Evolutionary conservation across 2,113 vertebrate species (phyloP), one percentile per base, ranked within the genome.

Genomic region (Panurus biarmicus): DNA sequence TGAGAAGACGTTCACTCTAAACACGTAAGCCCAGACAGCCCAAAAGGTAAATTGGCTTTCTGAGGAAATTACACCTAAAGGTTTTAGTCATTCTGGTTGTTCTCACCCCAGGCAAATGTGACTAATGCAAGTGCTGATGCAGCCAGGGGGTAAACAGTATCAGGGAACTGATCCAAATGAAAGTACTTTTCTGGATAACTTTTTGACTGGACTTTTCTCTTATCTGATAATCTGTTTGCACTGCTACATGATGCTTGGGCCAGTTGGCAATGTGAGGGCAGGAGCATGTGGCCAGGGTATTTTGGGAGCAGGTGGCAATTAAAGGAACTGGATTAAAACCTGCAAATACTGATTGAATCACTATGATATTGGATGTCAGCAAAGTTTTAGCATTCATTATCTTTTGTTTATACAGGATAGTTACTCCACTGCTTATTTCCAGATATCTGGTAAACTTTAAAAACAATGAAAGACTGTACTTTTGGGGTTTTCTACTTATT

Each of bases 251-350:
- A 21, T 20, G 28, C 25, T 69, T 51, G 40, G 57, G 62, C 95
- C 96, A 96, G 9, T 8, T 93, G 95, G 96, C 93, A 85, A 35
- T 14, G 17, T 5, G 5, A 93, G 11, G 44, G 13, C 31, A 69
- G 66, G 81, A 94, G 28, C 20, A 82, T 82, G n/a, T 26, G 70
- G 87, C 81, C 70, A 69, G 36, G 14, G 8, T 79, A 72, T 93
- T 94, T 57, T 85, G 87, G 92, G 87, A 95, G 77, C 96, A 96
- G 96, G 94, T 95, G 96, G 89, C 28, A 61, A 48, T 71, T 78
- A 72, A 87, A 28, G 18, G 75, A 72, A 48, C 48, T 77, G 36
- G 73, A 94, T 95, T 96, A 96, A 95, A 93, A 75, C 40, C 53
- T 78, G 31, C 29, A 67, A 56, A 67, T 78, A 78, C 16, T 50